Evolutionary conservation across 1,140 invertebrate species (phyloP).

Genomic region (Drosophila kepulauana): DNA sequence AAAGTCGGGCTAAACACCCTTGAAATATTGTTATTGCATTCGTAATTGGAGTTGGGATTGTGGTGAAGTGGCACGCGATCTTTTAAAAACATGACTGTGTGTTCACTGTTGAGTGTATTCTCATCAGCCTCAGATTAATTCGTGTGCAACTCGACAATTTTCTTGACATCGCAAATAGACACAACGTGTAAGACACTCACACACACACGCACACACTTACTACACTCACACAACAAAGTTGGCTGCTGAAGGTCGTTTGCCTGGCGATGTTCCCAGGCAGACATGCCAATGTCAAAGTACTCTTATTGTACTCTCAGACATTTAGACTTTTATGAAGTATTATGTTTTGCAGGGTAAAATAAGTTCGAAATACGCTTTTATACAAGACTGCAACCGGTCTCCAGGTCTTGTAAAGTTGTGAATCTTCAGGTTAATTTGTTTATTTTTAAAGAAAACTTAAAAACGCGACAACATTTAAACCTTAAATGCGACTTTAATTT

Average conservation of each 20-base stretch:
- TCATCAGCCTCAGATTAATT: conserved; percentile 37
- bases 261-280: conserved; percentile 68
- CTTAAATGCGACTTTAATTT: no score
- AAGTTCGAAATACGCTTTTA: neutral
- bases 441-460: no score
- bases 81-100: conserved; percentile 8
- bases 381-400: neutral
- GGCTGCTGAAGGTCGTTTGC: conserved; percentile 58
- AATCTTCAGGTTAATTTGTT: no score
- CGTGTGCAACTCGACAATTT: conserved; percentile 36
- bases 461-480: no score
- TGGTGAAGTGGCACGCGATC: conserved; percentile 63
- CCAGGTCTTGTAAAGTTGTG: no score
- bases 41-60: conserved; percentile 47
- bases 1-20: conserved; percentile 21
- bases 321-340: conserved; percentile 38
- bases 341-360: conserved; percentile 11
- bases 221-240: conserved; percentile 40
- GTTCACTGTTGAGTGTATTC: conserved; percentile 52
- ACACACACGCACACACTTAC: conserved; percentile 32
- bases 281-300: conserved; percentile 76
- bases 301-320: conserved; percentile 34
- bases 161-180: conserved; percentile 27
- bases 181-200: conserved; percentile 28
- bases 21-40: conserved; percentile 24